phyloP scores from a whole-genome alignment of 2,113 vertebrate species.

The Vulpes ferrilata region DNA sequence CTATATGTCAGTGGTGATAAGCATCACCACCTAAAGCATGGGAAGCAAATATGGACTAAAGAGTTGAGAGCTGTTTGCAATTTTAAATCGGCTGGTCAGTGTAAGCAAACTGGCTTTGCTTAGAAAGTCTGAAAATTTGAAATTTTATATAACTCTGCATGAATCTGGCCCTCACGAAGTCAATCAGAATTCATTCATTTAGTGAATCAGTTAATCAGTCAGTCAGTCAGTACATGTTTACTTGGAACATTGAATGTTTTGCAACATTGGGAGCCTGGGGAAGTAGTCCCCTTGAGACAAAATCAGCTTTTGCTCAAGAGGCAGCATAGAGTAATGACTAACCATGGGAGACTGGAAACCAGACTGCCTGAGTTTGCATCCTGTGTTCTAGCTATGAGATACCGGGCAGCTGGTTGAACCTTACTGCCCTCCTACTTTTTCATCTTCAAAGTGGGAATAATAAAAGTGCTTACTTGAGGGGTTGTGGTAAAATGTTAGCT shows the following conservation, averaged over 20 bases:
- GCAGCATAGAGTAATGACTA: neutral
- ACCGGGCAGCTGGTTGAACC: neutral
- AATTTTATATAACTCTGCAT: neutral
- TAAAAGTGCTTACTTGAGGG: neutral
- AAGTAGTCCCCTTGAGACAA: neutral
- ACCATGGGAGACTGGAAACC: neutral
- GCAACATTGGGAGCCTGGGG: neutral
- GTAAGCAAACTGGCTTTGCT: neutral
- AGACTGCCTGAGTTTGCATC: neutral
- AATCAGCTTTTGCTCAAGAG: conserved; percentile 3
- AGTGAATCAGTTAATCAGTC: neutral
- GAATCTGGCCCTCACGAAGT: neutral
- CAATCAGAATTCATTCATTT: neutral
- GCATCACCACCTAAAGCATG: neutral
- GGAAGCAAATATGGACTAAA: neutral
- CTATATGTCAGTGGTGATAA: neutral
- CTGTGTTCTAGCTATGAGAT: neutral
- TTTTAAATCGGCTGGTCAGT: neutral
- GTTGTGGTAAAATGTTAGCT: neutral
- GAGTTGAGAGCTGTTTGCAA: neutral
- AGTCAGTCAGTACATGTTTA: neutral
- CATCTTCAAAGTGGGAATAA: neutral
- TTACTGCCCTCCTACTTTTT: neutral
- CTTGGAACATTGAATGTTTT: neutral
- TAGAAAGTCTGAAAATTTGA: neutral